Base-by-base conservation (phyloP, 1,140 invertebrate species). In the Diorhabda sublineata region DNA sequence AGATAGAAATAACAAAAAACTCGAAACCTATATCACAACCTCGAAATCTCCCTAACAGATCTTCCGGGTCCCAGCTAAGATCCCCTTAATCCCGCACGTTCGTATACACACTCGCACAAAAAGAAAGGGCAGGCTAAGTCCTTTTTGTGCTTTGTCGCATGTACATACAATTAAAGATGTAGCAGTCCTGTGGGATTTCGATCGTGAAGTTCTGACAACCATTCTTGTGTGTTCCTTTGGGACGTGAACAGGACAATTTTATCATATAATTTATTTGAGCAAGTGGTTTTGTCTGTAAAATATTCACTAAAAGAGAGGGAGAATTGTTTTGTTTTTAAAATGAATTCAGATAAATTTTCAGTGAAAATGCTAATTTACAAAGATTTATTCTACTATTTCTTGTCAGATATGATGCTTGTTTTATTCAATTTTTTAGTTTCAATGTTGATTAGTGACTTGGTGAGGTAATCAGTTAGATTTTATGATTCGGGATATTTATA, bases 141-240 rank as follows among this genome's bases (percentile, higher is more conserved):
- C 52, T 45, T 44, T 52, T 52, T 52, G 47, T 52, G 44, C 43
- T 45, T 26, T 47, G 59, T 57, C 69, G 65, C 52, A 26, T 58
- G 68, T 69, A 47, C 63, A 47, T 61, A 61, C 45, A 58, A 67
- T 47, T 61, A 67, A 67, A 61, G 11, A 58, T 61, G 61, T 62
- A 62, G n/a, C 61, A 62, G 42, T 11, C 61, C 61, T 44, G 7
- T 7, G 43, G 43, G 61, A 62, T 44, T 11, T 26, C 41, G 44
- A 62, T 62, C 7, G 8, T 44, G 43, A 11, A 62, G 61, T 62
- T n/a, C 44, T 62, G 9, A 43, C 59, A 43, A 42, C 61, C 47
- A 52, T 52, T 52, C 47, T 52, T 52, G 47, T 52, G n/a, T n/a
- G 47, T 52, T 52, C 47, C n/a, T n/a, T 52, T 52, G 47, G 47